Base-by-base conservation (phyloP, 2,888 invertebrate genomes). In the Tetragonula carbonaria region DNA sequence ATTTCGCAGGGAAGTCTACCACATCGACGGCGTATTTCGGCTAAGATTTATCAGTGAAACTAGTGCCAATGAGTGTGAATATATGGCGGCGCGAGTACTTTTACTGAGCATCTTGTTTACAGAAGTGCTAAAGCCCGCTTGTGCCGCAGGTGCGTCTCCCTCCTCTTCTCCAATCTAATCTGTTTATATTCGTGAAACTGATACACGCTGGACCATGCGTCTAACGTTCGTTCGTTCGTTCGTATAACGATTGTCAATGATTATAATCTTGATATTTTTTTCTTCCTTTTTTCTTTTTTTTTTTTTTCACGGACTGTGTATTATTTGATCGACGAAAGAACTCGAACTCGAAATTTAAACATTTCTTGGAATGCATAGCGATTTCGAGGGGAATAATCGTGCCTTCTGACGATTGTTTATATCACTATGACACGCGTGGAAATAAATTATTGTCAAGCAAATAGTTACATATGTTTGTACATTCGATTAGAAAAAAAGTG, bases 31-130 rank as follows among this genome's bases (percentile, higher is more conserved):
- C 91, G 92, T 90, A 88, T 92, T 84, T 90, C 85, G 87, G 89
- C 89, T 82, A 90, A 91, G 90, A 90, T 93, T 92, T 87, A 86
- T 90, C 91, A 91, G 91, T 92, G 92, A 92, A 91, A 91, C 89
- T 88, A 86, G 90, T 91, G 92, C 94, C 92, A 92, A 94, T 94
- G 93, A 93, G 92, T 91, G 91, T 90, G 91, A 91, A 94, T 94
- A 93, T 94, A 94, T 94, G 94, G 94, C 94, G 94, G 94, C 93
- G 92, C 93, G 94, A 92, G 93, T 94, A 91, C 92, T 94, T 92
- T 91, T 94, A 90, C 92, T 94, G 91, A 92, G 94, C 93, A 93
- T 94, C 91, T 94, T 94, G 93, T 94, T 94, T 93, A 94, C 94
- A 93, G 94, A 94, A 94, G 94, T 94, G 93, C 91, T 94, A 88